A percentile compares a stretch with the other conserved stretches of the same genome.
phyloP scores from a whole-genome alignment of 2,797 vertebrate species.

The Anniella stebbinsi region DNA sequence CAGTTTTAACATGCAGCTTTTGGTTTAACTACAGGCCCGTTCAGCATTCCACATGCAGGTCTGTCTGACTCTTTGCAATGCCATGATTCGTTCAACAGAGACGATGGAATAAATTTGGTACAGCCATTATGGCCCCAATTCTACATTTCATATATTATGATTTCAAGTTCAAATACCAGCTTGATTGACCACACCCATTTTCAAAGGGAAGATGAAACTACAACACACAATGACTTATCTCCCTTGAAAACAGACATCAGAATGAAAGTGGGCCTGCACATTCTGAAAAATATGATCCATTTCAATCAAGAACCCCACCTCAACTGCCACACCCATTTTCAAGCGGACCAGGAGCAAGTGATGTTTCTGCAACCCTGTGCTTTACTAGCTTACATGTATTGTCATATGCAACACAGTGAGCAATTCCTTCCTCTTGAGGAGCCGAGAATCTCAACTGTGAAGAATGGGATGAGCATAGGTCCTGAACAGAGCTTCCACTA shows the following conservation, averaged over 20 bases:
- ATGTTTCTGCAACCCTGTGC: neutral
- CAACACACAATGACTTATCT: neutral
- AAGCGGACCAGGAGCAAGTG: neutral
- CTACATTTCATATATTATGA: neutral
- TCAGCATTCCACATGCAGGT: neutral
- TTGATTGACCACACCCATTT: neutral
- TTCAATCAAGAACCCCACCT: neutral
- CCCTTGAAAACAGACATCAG: neutral
- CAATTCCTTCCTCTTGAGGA: neutral
- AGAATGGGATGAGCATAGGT: neutral
- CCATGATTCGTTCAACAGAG: neutral
- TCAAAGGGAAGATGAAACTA: neutral
- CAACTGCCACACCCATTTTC: neutral
- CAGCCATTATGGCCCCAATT: neutral
- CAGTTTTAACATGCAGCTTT: neutral
- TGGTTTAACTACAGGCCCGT: neutral
- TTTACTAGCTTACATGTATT: neutral
- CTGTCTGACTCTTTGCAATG: neutral
- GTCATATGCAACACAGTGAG: neutral
- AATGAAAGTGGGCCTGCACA: neutral
- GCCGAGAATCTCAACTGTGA: neutral
- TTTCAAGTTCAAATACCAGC: neutral
- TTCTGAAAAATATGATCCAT: neutral
- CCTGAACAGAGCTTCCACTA: neutral
- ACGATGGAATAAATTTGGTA: neutral